Conservation (phyloP, 2,888 invertebrate species). For the Heliconius charithonia region DNA sequence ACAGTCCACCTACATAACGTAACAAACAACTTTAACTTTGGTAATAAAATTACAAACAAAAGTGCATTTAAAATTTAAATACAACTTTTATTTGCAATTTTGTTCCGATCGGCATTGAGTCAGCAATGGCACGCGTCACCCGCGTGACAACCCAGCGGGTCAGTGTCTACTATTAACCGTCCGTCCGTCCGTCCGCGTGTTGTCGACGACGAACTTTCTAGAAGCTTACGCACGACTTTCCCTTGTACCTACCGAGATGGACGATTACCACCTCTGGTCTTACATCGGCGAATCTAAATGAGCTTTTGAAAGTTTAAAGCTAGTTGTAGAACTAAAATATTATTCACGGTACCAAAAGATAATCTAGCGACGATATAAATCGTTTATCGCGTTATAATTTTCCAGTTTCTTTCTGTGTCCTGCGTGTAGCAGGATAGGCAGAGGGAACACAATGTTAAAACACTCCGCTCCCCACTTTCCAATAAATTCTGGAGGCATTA, state of each 20-base stretch:
- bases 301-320: slow-evolving; percentile 11
- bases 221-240: slow-evolving; percentile 56
- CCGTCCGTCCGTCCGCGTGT: slow-evolving; percentile 52
- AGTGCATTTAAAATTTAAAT: slow-evolving; percentile 11
- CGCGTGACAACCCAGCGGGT: slow-evolving; percentile 52
- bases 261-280: slow-evolving; percentile 29
- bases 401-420: too few species aligned
- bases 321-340: neutral
- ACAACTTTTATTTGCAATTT: neutral
- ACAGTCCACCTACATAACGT: neutral
- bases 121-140: slow-evolving; percentile 47
- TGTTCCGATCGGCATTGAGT: slow-evolving; percentile 23
- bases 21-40: too few species aligned
- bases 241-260: slow-evolving; percentile 34
- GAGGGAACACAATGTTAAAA: too few species aligned
- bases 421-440: too few species aligned
- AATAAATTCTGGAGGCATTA: too few species aligned
- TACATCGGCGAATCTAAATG: slow-evolving; percentile 15
- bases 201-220: slow-evolving; percentile 58
- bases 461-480: too few species aligned
- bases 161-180: slow-evolving; percentile 57
- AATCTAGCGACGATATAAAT: neutral
- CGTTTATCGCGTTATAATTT: neutral
- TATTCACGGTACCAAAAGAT: neutral
- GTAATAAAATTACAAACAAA: slow-evolving; percentile 14